phyloP scores from a whole-genome alignment of 2,113 vertebrate species.

The Tachycineta bicolor region DNA sequence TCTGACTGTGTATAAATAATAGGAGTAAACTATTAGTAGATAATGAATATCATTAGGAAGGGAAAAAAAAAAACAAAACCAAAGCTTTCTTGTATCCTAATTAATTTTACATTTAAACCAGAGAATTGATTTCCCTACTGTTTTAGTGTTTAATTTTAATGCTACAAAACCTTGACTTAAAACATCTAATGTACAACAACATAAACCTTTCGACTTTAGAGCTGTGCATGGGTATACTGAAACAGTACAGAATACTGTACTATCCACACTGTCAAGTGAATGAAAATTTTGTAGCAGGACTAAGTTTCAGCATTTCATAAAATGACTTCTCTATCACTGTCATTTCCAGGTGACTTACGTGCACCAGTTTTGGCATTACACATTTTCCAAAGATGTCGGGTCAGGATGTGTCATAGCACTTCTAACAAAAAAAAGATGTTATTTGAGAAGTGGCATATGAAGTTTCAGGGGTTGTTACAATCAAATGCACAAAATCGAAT shows the following conservation, averaged over 20 bases:
- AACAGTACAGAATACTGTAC: background rate
- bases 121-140: background rate
- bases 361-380: background rate
- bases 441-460: background rate
- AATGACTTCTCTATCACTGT: background rate
- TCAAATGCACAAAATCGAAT: background rate
- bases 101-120: background rate
- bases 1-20: background rate
- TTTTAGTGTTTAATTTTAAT: background rate
- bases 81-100: background rate
- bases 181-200: fast-evolving
- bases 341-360: background rate
- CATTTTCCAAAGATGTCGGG: fast-evolving
- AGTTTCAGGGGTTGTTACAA: background rate
- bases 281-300: background rate
- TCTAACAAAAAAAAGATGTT: background rate
- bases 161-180: background rate
- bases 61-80: fast-evolving
- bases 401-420: background rate
- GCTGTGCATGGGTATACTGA: background rate
- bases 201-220: background rate
- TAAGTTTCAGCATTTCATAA: background rate
- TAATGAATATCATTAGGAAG: background rate
- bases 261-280: background rate
- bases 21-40: background rate